These are phyloP conservation scores for Sebastes iracundus DNA, from an alignment of 2,797 vertebrate species.

Conservation along the genomic window DNA sequence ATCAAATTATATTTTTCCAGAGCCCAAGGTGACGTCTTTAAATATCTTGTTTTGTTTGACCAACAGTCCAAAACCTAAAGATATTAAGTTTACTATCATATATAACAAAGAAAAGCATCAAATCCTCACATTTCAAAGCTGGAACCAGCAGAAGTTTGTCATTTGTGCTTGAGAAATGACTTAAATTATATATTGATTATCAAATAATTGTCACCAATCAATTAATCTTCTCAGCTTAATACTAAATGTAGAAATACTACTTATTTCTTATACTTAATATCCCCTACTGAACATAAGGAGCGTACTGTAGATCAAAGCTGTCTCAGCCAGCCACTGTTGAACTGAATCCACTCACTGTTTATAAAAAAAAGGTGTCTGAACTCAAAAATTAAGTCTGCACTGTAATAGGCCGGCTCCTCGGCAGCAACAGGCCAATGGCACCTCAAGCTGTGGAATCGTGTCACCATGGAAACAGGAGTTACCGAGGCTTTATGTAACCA, in stretches of 20 bases:
- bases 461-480: slow-evolving; percentile 72
- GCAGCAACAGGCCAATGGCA: slow-evolving; percentile 54
- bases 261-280: not conserved
- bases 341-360: not conserved
- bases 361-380: slow-evolving; percentile 19
- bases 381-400: not conserved
- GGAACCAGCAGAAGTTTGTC: not conserved
- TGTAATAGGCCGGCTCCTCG: slow-evolving; percentile 42
- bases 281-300: not conserved
- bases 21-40: no score
- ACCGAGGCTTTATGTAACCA: slow-evolving; percentile 47
- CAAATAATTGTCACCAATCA: not conserved
- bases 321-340: not conserved
- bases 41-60: not conserved
- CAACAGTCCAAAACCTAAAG: not conserved
- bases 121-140: not conserved
- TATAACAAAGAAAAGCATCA: not conserved
- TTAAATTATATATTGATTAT: not conserved
- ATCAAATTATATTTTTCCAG: not conserved
- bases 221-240: not conserved
- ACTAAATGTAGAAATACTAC: not conserved
- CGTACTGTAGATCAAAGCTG: not conserved
- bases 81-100: not conserved
- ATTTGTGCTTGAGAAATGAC: not conserved
- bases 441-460: slow-evolving; percentile 13